Percentiles rank a stretch among this genome's conserved stretches.
Evolutionary conservation across 2,888 invertebrate genomes (phyloP).

Genomic region (Andrena bucephala): DNA sequence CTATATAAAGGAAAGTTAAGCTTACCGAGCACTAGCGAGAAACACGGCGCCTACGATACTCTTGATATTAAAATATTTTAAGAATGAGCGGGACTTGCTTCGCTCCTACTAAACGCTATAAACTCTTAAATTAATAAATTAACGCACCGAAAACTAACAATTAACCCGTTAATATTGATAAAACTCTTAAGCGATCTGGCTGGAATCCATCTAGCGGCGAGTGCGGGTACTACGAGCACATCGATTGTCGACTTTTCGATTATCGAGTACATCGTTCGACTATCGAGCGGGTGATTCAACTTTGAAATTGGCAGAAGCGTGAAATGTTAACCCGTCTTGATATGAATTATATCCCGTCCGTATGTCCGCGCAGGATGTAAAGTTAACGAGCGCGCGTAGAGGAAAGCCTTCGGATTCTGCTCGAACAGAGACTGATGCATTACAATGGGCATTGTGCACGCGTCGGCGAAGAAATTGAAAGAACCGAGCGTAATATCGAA

Average conservation of each 20-base stretch:
- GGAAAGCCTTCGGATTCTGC: background rate
- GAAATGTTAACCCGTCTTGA: background rate
- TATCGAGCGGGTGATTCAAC: background rate
- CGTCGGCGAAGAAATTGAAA: conserved; percentile 63
- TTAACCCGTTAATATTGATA: background rate
- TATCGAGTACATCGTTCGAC: background rate
- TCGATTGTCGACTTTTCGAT: background rate
- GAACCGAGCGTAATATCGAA: conserved; percentile 24
- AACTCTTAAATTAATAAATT: background rate
- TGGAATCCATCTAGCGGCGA: conserved; percentile 18
- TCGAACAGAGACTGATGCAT: background rate
- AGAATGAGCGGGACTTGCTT: background rate
- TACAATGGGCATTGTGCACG: conserved; percentile 74
- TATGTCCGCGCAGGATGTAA: background rate
- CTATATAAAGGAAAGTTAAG: conserved; percentile 65
- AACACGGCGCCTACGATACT: background rate
- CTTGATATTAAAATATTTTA: background rate
- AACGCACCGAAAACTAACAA: background rate
- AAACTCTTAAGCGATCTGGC: background rate
- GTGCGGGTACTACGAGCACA: background rate
- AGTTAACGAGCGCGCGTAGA: conserved; percentile 22
- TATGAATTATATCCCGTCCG: conserved; percentile 11
- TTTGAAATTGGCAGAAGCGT: conserved; percentile 34
- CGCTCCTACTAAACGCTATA: background rate
- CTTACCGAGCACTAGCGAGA: conserved; percentile 63